Conservation (phyloP, 2,888 invertebrate species). For the Cantharis rustica region DNA sequence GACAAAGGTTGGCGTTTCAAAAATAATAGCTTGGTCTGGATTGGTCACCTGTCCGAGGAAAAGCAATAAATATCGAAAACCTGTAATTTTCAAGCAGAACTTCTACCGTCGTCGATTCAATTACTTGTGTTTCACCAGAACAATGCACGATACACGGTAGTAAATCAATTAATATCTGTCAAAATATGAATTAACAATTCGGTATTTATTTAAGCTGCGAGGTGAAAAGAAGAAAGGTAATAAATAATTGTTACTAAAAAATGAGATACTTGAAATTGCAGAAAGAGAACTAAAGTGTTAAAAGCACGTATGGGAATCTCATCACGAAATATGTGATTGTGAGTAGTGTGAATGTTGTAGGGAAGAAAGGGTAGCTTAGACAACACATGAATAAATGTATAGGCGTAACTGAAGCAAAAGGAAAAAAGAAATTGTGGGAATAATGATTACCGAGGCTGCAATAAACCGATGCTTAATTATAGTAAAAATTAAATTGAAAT, state of each 20-base stretch:
- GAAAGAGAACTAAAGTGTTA: background rate
- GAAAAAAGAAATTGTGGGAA: background rate
- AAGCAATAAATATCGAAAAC: background rate
- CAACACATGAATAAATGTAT: background rate
- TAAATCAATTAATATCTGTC: background rate
- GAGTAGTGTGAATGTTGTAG: background rate
- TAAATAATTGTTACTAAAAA: background rate
- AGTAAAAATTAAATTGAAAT: background rate
- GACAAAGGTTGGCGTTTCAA: background rate
- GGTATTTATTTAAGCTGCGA: background rate
- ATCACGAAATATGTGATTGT: background rate
- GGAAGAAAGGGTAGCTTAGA: background rate
- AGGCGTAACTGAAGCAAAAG: background rate
- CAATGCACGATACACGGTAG: background rate
- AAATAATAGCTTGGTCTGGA: background rate
- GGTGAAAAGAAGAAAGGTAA: background rate
- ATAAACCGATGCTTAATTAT: background rate
- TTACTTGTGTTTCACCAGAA: background rate
- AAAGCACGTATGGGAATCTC: background rate
- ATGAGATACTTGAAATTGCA: background rate
- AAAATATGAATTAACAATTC: background rate
- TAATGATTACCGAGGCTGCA: background rate
- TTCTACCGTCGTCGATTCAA: background rate
- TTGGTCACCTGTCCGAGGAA: background rate
- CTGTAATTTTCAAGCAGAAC: background rate